These are phyloP conservation scores for Chiroxiphia lanceolata DNA, from an alignment of 2,797 vertebrate species.

Conservation along the genomic window DNA sequence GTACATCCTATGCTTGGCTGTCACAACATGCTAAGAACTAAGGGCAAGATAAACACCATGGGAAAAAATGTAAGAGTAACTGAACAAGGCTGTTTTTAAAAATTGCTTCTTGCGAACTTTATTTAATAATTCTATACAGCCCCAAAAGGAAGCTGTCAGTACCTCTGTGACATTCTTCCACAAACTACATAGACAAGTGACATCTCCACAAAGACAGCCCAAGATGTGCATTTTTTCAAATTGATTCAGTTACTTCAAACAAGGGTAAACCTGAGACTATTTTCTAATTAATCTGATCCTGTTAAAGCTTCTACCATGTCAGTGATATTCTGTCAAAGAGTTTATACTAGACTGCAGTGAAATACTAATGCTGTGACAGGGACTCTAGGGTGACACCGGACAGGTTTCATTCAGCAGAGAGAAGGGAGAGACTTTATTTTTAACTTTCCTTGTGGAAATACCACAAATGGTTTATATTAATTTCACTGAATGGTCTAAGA, in stretches of 20 bases:
- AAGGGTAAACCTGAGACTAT: not conserved
- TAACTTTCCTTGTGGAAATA: not conserved
- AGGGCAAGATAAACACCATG: not conserved
- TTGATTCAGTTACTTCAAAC: not conserved
- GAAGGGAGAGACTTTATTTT: not conserved
- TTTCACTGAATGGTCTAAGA: not conserved
- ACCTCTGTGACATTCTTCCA: not conserved
- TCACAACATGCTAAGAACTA: not conserved
- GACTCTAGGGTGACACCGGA: not conserved
- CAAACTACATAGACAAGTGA: not conserved
- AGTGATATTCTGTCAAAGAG: not conserved
- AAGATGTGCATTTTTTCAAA: not conserved
- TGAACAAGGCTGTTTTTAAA: not conserved
- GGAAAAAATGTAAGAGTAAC: not conserved
- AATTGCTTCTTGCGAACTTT: not conserved
- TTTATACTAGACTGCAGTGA: not conserved
- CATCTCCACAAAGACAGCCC: not conserved
- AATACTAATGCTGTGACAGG: not conserved
- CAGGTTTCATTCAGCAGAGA: not conserved
- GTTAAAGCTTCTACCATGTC: not conserved
- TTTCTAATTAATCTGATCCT: not conserved
- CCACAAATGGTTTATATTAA: not conserved
- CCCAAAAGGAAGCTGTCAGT: not conserved
- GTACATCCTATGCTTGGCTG: not conserved
- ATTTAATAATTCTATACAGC: not conserved